phyloP scores from a whole-genome alignment of 2,888 invertebrate genomes.

The Axea sp. region DNA sequence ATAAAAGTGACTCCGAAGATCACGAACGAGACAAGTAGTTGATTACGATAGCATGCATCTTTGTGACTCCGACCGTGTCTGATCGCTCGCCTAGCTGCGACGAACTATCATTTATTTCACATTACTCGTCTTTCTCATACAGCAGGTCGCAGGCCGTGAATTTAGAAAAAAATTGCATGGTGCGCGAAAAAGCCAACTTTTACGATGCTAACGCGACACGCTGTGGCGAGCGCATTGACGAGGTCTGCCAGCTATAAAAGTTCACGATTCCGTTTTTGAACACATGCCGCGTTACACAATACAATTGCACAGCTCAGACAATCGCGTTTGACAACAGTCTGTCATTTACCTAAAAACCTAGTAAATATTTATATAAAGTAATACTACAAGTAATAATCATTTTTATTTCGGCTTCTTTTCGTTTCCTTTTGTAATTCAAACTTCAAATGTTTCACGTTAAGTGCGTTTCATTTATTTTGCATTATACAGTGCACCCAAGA shows the following conservation, averaged over 20 bases:
- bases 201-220: conserved; percentile 59
- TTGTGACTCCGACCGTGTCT: conserved; percentile 59
- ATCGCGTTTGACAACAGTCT: conserved; percentile 21
- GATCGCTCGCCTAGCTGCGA: conserved; percentile 59
- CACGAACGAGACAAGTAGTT: conserved; percentile 57
- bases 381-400: conserved; percentile 3
- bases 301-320: conserved; percentile 16
- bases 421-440: too few relatives aligned
- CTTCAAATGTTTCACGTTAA: too few relatives aligned
- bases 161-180: conserved; percentile 53
- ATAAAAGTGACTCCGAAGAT: conserved; percentile 53
- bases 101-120: conserved; percentile 63
- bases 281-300: conserved; percentile 38
- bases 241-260: conserved; percentile 58
- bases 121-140: conserved; percentile 61
- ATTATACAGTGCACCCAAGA: too few relatives aligned
- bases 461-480: too few relatives aligned
- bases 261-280: conserved; percentile 54
- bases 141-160: conserved; percentile 49
- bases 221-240: conserved; percentile 57
- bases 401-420: too few relatives aligned
- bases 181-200: conserved; percentile 60
- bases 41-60: conserved; percentile 57
- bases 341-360: conserved; percentile 17
- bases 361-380: conserved; percentile 17